Evolutionary conservation across 2,888 invertebrate genomes (phyloP).

Genomic region (Ormyrus labotus): DNA sequence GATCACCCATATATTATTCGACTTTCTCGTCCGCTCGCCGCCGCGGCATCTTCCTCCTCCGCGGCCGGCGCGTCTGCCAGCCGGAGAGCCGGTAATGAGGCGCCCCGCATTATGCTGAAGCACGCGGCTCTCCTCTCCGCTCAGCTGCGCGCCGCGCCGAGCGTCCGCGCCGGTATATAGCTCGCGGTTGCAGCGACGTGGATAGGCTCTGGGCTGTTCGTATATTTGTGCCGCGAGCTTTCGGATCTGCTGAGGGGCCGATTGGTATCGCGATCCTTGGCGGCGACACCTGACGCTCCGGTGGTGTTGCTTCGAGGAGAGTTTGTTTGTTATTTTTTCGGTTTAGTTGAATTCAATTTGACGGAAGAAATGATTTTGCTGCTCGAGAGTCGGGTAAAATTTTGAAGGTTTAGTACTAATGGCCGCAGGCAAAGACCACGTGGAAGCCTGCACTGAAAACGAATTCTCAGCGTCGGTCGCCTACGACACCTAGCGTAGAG

Average conservation of each 20-base stretch:
- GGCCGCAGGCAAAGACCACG: no score
- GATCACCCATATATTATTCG: slow-evolving; percentile 35
- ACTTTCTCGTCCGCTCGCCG: slow-evolving; percentile 47
- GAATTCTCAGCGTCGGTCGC: no score
- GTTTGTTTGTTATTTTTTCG: no score
- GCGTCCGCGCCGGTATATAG: neutral
- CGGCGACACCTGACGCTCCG: no score
- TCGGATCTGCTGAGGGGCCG: neutral
- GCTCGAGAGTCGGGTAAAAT: no score
- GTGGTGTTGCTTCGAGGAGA: no score
- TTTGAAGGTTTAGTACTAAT: no score
- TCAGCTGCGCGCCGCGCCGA: neutral
- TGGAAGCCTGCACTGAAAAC: no score
- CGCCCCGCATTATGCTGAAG: slow-evolving; percentile 58
- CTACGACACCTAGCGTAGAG: no score
- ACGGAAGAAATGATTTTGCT: no score
- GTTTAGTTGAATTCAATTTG: no score
- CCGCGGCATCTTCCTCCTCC: slow-evolving; percentile 26
- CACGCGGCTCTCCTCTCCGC: slow-evolving; percentile 31
- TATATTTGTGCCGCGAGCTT: neutral
- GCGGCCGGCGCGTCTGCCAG: slow-evolving; percentile 63
- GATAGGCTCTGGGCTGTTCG: neutral
- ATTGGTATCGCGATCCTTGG: neutral
- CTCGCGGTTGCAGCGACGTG: neutral
- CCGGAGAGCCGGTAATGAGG: slow-evolving; percentile 58